phyloP scores from a whole-genome alignment of 2,888 invertebrate genomes.

The Eubasilissa splendida region DNA sequence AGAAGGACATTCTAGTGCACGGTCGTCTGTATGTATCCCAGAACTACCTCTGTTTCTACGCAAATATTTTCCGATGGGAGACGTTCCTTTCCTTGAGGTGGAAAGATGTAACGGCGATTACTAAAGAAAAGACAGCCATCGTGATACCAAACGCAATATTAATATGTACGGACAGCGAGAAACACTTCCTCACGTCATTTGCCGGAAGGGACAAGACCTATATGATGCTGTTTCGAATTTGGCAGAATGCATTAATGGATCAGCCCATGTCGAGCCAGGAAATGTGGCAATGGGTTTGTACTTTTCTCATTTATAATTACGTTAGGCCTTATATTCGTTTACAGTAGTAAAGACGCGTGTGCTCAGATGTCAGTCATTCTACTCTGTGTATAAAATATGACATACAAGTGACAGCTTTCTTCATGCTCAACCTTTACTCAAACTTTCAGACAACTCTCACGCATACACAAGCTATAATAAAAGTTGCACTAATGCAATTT shows the following conservation, averaged over 20 bases:
- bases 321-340: neutral
- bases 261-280: slow-evolving; percentile 87
- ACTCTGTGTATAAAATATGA: no score
- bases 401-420: no score
- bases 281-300: slow-evolving; percentile 88
- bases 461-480: no score
- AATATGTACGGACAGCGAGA: slow-evolving; percentile 85
- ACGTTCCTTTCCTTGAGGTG: slow-evolving; percentile 88
- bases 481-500: no score
- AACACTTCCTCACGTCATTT: slow-evolving; percentile 95
- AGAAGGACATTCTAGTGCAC: slow-evolving; percentile 96
- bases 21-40: slow-evolving; percentile 96
- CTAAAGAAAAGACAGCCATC: slow-evolving; percentile 93
- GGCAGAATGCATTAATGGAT: slow-evolving; percentile 96
- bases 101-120: slow-evolving; percentile 93
- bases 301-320: neutral
- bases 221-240: slow-evolving; percentile 94
- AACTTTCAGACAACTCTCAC: no score
- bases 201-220: slow-evolving; percentile 94
- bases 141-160: slow-evolving; percentile 98
- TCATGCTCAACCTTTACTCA: no score
- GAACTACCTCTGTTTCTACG: slow-evolving; percentile 96
- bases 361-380: no score
- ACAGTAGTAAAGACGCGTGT: no score
- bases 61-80: slow-evolving; percentile 98